Conservation (phyloP, 1,140 invertebrate species). For the Drosophila lacertosa region DNA sequence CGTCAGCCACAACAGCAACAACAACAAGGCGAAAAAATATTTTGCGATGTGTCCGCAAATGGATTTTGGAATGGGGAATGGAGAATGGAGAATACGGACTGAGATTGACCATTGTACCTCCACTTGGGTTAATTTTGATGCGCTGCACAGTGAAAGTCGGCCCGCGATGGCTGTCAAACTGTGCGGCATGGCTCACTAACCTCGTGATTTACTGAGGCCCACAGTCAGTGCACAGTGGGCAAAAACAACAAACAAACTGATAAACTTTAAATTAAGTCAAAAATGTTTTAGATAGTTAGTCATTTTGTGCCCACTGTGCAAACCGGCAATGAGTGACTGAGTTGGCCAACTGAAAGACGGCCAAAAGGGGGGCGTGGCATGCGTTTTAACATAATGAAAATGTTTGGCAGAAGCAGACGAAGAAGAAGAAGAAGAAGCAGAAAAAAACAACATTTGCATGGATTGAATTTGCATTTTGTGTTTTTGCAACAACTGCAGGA, state of each 20-base stretch:
- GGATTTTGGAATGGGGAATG: not conserved
- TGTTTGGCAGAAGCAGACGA: slow-evolving; percentile 28
- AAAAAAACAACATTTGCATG: slow-evolving; percentile 50
- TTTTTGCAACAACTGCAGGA: slow-evolving; percentile 46
- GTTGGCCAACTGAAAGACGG: no score
- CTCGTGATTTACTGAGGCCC: slow-evolving; percentile 68
- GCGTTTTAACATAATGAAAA: slow-evolving; percentile 73
- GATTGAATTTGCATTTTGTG: slow-evolving; percentile 65
- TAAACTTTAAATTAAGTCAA: no score
- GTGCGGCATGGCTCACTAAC: slow-evolving; percentile 72
- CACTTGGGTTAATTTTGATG: slow-evolving; percentile 3
- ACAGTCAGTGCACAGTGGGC: slow-evolving; percentile 22
- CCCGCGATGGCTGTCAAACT: slow-evolving; percentile 39
- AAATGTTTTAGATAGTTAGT: no score
- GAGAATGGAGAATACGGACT: not conserved
- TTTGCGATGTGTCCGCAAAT: slow-evolving; percentile 38
- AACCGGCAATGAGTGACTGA: slow-evolving; percentile 29
- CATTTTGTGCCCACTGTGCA: not conserved
- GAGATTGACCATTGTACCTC: slow-evolving; percentile 16
- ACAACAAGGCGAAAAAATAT: slow-evolving; percentile 26
- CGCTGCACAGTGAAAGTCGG: slow-evolving; percentile 5
- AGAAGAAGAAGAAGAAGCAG: not conserved
- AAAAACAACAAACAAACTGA: no score
- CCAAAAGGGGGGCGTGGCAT: slow-evolving; percentile 63
- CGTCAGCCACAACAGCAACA: slow-evolving; percentile 18